Evolutionary conservation across 2,797 vertebrate genomes (phyloP).

Genomic region (Anomalospiza imberbis): DNA sequence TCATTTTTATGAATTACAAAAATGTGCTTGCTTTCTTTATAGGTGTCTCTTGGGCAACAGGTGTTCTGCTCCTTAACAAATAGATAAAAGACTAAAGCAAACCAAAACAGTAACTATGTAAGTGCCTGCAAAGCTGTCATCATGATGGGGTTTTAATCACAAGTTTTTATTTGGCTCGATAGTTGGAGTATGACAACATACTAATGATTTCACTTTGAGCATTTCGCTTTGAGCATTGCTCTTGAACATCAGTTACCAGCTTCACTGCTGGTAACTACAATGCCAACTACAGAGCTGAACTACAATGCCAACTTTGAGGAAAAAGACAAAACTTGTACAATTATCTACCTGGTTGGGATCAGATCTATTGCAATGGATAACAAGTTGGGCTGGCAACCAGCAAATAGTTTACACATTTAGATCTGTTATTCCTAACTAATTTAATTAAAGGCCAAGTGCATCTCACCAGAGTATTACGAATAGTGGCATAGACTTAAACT

Average conservation of each 20-base stretch:
- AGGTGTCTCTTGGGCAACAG: background rate
- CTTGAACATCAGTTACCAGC: background rate
- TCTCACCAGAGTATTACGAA: conserved; percentile 7
- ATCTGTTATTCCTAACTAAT: background rate
- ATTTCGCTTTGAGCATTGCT: background rate
- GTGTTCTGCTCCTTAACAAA: background rate
- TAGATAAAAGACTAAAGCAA: background rate
- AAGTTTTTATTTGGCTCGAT: background rate
- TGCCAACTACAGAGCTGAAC: background rate
- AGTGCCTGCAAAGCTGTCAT: background rate
- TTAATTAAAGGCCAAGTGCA: conserved; percentile 42
- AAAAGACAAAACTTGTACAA: background rate
- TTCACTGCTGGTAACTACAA: background rate
- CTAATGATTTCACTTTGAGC: background rate
- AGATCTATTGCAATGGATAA: accelerated
- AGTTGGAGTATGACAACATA: background rate
- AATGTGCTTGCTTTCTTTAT: background rate
- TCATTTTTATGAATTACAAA: background rate
- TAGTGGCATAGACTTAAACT: conserved; percentile 17
- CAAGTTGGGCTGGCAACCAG: background rate
- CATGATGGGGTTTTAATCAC: background rate
- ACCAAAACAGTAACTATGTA: background rate
- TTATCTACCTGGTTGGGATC: background rate
- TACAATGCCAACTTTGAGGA: background rate
- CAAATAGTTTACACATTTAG: background rate